Percentiles rank a stretch among this genome's conserved stretches.
Conservation (phyloP, 2,113 vertebrate genomes). For the Stigmatopora argus region DNA sequence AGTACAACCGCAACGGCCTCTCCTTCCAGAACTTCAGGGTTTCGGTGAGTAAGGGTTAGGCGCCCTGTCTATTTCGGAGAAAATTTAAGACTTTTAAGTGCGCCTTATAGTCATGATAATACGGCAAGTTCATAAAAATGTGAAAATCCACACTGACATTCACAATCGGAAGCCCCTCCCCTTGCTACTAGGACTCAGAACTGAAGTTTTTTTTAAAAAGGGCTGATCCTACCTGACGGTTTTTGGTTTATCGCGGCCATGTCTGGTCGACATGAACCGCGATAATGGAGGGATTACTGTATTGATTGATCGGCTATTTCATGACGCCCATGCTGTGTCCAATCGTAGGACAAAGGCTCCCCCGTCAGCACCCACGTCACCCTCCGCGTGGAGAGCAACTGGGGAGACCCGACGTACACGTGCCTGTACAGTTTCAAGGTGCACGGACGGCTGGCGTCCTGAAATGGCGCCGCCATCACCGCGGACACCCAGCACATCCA, state of each 20-base stretch:
- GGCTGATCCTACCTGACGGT: no score
- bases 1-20: neutral
- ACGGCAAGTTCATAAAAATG: no score
- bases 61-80: no score
- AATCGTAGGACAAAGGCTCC: neutral
- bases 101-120: no score
- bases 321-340: neutral
- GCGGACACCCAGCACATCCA: neutral
- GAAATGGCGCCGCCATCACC: neutral
- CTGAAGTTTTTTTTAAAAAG: no score
- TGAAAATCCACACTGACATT: no score
- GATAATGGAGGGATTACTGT: no score
- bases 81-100: no score
- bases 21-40: neutral
- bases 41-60: conserved; percentile 2
- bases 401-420: conserved; percentile 7
- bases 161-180: no score
- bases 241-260: no score
- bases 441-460: conserved; percentile 2
- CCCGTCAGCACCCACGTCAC: neutral
- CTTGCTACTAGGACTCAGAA: no score
- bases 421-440: conserved; percentile 9
- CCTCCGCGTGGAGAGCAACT: conserved; percentile 1
- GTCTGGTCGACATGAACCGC: no score
- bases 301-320: neutral